Conservation (phyloP, 2,797 vertebrate genomes). For the Hypotaenidia philippensis region DNA sequence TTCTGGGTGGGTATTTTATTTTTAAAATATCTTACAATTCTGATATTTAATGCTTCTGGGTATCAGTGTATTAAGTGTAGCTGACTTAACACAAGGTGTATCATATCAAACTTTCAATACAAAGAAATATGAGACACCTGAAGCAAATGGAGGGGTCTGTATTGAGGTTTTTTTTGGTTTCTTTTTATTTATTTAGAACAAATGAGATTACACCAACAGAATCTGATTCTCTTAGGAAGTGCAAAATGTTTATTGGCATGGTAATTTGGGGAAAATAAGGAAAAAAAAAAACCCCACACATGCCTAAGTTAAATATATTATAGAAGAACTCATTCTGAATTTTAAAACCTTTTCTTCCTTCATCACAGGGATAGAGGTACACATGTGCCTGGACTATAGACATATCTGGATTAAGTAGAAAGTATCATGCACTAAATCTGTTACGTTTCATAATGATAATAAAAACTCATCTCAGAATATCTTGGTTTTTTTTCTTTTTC, state of each 20-base stretch:
- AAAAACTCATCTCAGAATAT: background rate
- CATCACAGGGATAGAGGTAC: background rate
- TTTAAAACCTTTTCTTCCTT: background rate
- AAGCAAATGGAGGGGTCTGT: fast-evolving
- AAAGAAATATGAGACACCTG: background rate
- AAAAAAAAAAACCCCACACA: background rate
- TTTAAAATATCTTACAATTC: background rate
- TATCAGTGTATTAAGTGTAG: background rate
- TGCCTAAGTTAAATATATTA: background rate
- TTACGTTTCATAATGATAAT: background rate
- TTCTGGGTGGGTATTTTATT: background rate
- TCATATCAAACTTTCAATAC: background rate
- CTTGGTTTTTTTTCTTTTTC: background rate
- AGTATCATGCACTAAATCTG: background rate
- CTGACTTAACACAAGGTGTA: background rate
- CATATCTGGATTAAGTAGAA: background rate
- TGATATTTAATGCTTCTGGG: background rate
- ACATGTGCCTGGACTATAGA: background rate
- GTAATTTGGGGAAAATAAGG: background rate
- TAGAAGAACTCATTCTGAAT: background rate
- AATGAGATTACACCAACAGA: background rate
- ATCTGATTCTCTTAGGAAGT: background rate
- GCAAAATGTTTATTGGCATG: background rate
- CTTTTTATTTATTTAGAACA: background rate
- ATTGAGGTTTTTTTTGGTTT: background rate